These are phyloP conservation scores for Drosophila eohydei DNA, from an alignment of 2,888 invertebrate species.

Conservation along the genomic window DNA sequence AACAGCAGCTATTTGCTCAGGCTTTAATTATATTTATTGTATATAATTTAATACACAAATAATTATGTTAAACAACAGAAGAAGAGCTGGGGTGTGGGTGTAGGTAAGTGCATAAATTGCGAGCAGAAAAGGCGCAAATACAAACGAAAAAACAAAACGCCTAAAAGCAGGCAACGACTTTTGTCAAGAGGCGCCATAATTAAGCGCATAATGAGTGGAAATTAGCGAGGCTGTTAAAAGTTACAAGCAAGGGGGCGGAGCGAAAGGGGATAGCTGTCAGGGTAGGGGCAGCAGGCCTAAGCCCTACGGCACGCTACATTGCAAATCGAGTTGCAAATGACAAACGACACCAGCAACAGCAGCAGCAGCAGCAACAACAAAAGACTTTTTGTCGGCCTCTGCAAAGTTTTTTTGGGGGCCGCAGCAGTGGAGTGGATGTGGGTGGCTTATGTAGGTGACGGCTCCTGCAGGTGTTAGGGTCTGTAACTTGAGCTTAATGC, in stretches of 20 bases:
- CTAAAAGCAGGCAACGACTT: conserved; percentile 40
- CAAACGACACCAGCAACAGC: conserved; percentile 43
- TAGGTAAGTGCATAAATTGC: conserved; percentile 52
- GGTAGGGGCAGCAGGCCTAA: not conserved
- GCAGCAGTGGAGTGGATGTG: not conserved
- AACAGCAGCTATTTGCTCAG: not conserved
- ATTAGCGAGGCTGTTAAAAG: conserved; percentile 63
- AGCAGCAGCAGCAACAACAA: conserved; percentile 18
- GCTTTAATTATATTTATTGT: conserved; percentile 10
- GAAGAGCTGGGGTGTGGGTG: not conserved
- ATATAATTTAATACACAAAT: conserved; percentile 14
- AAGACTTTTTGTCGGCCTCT: conserved; percentile 10
- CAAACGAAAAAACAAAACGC: conserved; percentile 23
- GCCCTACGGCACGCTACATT: not conserved
- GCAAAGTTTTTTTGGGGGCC: conserved; percentile 15
- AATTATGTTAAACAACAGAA: conserved; percentile 27
- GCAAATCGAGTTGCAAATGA: conserved; percentile 68
- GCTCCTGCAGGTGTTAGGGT: conserved; percentile 12
- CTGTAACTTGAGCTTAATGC: conserved; percentile 54
- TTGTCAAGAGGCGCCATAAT: conserved; percentile 54
- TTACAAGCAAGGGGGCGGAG: conserved; percentile 9
- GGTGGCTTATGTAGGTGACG: not conserved
- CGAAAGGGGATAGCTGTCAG: not conserved
- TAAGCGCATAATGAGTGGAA: conserved; percentile 64
- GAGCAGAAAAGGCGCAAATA: conserved; percentile 30